Conservation (phyloP, 2,113 vertebrate genomes). For the Oncorhynchus tshawytscha region DNA sequence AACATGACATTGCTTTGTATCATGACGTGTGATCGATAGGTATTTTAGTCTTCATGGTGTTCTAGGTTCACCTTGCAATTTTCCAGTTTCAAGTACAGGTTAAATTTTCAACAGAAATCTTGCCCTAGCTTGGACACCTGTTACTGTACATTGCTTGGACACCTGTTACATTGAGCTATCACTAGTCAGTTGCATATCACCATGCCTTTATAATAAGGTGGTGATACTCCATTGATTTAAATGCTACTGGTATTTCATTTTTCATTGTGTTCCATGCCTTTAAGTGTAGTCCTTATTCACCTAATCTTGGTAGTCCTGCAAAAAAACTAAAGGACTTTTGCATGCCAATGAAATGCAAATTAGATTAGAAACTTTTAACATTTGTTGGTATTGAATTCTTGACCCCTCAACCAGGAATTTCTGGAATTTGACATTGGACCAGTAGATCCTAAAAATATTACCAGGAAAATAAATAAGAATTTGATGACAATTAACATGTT, state of each 20-base stretch:
- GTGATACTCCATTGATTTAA: slow-evolving; percentile 38
- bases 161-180: neutral
- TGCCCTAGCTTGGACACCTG: neutral
- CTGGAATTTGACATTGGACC: too few species aligned
- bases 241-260: slow-evolving; percentile 57
- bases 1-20: too few species aligned
- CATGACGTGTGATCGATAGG: too few species aligned
- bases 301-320: neutral
- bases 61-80: neutral
- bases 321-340: neutral
- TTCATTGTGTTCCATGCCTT: too few species aligned
- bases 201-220: slow-evolving; percentile 18
- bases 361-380: too few species aligned
- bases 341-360: too few species aligned
- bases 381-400: too few species aligned
- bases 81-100: neutral
- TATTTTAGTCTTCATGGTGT: too few species aligned
- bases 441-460: too few species aligned
- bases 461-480: too few species aligned
- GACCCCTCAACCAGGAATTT: too few species aligned
- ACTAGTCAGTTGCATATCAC: neutral
- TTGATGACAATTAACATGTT: too few species aligned
- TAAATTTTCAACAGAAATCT: neutral
- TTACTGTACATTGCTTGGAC: neutral
- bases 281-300: neutral